These are phyloP conservation scores for Pristionchus maxplancki DNA, from an alignment of 2,888 invertebrate species.

Conservation along the genomic window DNA sequence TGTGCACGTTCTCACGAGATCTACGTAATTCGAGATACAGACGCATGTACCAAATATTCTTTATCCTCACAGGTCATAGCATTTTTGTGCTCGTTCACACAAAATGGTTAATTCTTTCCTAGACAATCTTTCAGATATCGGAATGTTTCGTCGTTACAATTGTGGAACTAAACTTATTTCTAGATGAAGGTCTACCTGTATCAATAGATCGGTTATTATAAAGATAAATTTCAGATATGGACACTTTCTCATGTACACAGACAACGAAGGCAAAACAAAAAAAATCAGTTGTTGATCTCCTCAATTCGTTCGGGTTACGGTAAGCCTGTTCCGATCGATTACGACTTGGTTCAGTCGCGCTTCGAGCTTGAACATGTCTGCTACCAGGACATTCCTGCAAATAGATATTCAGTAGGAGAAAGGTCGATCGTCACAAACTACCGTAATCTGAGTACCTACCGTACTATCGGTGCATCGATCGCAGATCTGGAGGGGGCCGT, in stretches of 20 bases:
- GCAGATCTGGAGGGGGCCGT: constrained; percentile 49
- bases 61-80: background rate
- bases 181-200: background rate
- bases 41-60: no score
- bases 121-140: background rate
- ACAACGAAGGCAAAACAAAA: background rate
- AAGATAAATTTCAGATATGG: background rate
- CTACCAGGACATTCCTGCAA: constrained; percentile 42
- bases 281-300: background rate
- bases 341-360: constrained; percentile 39
- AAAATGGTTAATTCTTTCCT: constrained; percentile 17
- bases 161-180: background rate
- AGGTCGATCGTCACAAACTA: background rate
- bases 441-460: constrained; percentile 2
- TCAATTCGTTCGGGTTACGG: constrained; percentile 44
- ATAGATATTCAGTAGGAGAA: background rate
- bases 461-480: constrained; percentile 35
- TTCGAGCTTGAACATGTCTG: constrained; percentile 49
- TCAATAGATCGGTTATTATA: background rate
- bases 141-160: background rate
- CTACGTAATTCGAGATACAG: no score
- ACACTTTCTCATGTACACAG: constrained; percentile 15
- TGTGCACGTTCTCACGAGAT: no score
- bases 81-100: background rate
- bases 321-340: constrained; percentile 40